These are phyloP conservation scores for Caiman crocodilus DNA, from an alignment of 2,797 vertebrate species.

Conservation along the genomic window DNA sequence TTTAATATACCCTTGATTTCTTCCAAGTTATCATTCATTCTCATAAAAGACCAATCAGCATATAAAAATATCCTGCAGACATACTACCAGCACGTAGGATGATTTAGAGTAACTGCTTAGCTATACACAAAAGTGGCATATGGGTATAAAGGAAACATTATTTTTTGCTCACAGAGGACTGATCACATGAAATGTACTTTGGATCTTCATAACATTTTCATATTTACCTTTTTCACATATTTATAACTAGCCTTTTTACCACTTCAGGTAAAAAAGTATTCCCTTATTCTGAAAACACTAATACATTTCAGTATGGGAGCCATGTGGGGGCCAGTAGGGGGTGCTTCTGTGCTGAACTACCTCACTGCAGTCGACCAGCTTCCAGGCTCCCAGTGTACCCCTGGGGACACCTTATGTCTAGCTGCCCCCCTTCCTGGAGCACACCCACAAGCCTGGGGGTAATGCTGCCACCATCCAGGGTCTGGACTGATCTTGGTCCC, in stretches of 20 bases:
- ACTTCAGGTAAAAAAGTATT: background rate
- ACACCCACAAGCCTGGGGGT: too few species aligned
- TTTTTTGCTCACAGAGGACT: background rate
- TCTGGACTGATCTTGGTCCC: too few species aligned
- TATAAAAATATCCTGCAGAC: constrained; percentile 26
- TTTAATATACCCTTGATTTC: constrained; percentile 37
- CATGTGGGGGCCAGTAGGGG: too few species aligned
- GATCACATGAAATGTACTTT: background rate
- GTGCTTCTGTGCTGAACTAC: too few species aligned
- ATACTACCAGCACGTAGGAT: background rate
- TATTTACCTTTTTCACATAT: background rate
- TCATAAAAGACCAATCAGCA: background rate
- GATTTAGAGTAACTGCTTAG: constrained; percentile 18
- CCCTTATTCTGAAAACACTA: too few species aligned
- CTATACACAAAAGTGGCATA: background rate
- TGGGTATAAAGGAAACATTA: background rate
- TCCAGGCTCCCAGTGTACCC: too few species aligned
- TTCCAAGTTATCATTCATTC: constrained; percentile 27
- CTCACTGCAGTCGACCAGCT: too few species aligned
- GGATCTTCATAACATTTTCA: constrained; percentile 12
- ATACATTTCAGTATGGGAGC: too few species aligned
- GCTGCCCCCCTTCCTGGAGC: too few species aligned
- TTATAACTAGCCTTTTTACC: background rate
- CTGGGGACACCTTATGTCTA: too few species aligned
- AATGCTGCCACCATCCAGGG: too few species aligned